Evolutionary conservation across 2,888 invertebrate genomes (phyloP).

Genomic region (Lasioglossum lativentre): DNA sequence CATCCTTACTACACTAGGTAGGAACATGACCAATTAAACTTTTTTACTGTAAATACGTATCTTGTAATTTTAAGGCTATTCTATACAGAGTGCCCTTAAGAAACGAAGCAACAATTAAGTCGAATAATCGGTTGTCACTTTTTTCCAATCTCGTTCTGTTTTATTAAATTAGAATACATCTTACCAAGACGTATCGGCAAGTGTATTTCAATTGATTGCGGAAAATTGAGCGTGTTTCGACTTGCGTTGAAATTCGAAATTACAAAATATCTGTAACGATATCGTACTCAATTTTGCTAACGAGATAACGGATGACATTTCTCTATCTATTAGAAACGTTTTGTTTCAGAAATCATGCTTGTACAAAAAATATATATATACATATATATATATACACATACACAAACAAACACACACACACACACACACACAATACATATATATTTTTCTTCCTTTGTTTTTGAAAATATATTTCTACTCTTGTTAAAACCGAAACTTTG

Average conservation of each 20-base stretch:
- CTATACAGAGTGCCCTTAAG: slow-evolving; percentile 81
- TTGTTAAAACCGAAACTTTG: slow-evolving; percentile 15
- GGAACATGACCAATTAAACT: slow-evolving; percentile 83
- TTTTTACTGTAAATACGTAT: slow-evolving; percentile 84
- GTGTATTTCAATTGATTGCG: neutral
- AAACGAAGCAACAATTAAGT: slow-evolving; percentile 52
- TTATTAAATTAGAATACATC: neutral
- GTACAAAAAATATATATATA: neutral
- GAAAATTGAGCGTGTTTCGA: slow-evolving; percentile 5
- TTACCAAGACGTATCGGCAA: slow-evolving; percentile 4
- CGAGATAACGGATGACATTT: neutral
- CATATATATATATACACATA: neutral
- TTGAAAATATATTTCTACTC: slow-evolving; percentile 21
- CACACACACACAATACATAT: neutral
- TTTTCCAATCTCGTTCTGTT: neutral
- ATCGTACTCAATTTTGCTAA: slow-evolving; percentile 18
- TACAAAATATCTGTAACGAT: neutral
- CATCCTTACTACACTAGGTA: slow-evolving; percentile 79
- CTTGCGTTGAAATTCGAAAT: neutral
- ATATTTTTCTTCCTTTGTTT: neutral
- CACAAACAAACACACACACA: neutral
- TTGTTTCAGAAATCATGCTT: neutral
- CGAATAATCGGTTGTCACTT: slow-evolving; percentile 24
- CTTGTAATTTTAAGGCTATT: slow-evolving; percentile 83
- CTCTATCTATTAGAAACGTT: neutral